Conservation (phyloP, 2,113 vertebrate species). For the Platycercus adscitus region DNA sequence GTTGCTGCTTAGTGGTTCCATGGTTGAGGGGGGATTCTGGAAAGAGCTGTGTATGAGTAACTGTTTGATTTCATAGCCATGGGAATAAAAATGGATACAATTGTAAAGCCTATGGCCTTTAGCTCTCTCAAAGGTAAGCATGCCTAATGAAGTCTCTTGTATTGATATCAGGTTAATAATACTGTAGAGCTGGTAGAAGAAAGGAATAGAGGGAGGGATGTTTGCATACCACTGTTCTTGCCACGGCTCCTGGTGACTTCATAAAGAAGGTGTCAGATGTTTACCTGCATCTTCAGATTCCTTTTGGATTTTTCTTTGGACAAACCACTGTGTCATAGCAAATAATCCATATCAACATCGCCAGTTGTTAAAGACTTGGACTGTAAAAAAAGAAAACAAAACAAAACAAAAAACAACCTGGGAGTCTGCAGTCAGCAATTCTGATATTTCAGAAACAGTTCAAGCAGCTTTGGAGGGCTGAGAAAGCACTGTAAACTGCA, state of each 20-base stretch:
- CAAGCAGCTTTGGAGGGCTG: neutral
- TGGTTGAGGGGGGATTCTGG: neutral
- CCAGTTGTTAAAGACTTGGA: neutral
- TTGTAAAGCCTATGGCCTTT: neutral
- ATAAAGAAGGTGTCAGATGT: neutral
- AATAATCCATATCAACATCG: neutral
- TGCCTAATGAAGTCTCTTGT: neutral
- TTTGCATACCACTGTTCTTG: neutral
- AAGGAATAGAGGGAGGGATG: neutral
- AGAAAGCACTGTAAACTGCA: neutral
- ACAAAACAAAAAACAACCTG: neutral
- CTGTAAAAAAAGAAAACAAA: neutral
- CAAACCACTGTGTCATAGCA: neutral
- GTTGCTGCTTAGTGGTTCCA: neutral
- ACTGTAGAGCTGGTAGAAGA: neutral
- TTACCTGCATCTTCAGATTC: neutral
- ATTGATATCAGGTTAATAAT: neutral
- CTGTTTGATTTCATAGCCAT: neutral
- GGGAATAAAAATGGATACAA: neutral
- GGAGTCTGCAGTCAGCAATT: neutral
- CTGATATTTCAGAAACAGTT: neutral
- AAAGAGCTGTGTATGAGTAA: neutral
- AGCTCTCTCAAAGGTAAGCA: neutral
- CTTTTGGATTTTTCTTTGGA: neutral
- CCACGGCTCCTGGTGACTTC: rapidly evolving